Evolutionary conservation across 2,113 vertebrate species (phyloP), one percentile per base, ranked within the genome.

Genomic region (Ceuthmochares aereus): DNA sequence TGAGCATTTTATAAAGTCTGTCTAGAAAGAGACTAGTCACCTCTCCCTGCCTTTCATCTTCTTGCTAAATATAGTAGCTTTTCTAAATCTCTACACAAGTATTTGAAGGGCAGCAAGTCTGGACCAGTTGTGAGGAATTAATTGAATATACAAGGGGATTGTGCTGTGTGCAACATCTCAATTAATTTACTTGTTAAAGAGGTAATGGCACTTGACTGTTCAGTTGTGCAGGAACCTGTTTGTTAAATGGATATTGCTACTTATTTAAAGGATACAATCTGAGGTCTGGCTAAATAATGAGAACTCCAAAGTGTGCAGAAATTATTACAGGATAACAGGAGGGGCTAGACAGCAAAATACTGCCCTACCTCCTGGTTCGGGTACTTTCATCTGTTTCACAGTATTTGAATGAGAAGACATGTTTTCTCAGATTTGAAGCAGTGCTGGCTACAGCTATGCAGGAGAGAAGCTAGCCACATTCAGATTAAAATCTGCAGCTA

Each of bases 151-250:
- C 62, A 90, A 84, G 73, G 58, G 36, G 74, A 90, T 85, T 90
- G 83, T 29, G 4, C 79, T 84, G 34, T 68, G 66, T 84, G 76
- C 62, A 73, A 88, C 60, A 83, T 87, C 91, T 91, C 84, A 89
- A 13, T 95, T 86, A 92, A 74, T 40, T 95, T 87, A 62, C 58
- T 94, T 70, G 49, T 94, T 96, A 95, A 93, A 73, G 67, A 84
- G 56, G 83, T 75, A 96, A 94, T 78, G 27, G 62, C 62, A 87
- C 43, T 93, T 89, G 56, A 84, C 73, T 93, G 49, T 81, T 90
- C 78, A 75, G 54, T 84, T 90, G 86, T 78, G 86, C 79, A 95
- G 37, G 34, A 95, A 93, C 58, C 93, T 89, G 59, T 87, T 85
- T 76, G 47, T 77, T 89, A 93, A 83, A 86, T 74, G 72, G 51